phyloP scores from a whole-genome alignment of 2,888 invertebrate species.

The Laothoe populi region DNA sequence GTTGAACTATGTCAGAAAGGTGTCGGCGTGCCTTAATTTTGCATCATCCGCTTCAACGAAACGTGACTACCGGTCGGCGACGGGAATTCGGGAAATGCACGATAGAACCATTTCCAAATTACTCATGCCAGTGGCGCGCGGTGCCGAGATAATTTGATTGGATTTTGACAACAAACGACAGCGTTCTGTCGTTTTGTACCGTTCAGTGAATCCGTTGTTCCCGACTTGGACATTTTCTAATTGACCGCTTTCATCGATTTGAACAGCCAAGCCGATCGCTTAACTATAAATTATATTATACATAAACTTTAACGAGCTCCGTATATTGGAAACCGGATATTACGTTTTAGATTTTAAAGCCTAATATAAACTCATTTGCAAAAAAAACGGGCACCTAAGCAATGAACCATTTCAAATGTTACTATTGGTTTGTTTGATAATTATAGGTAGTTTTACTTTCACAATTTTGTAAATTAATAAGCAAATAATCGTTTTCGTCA shows the following conservation, averaged over 20 bases:
- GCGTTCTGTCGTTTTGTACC: conserved; percentile 31
- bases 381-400: too few relatives aligned
- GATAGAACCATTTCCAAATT: conserved; percentile 31
- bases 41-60: conserved; percentile 17
- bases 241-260: conserved; percentile 35
- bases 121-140: conserved; percentile 29
- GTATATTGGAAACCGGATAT: too few relatives aligned
- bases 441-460: too few relatives aligned
- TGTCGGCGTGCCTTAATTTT: conserved; percentile 8
- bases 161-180: conserved; percentile 39
- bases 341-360: too few relatives aligned
- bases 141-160: conserved; percentile 41
- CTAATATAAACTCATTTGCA: too few relatives aligned
- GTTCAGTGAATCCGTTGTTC: conserved; percentile 36
- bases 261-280: conserved; percentile 29
- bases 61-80: conserved; percentile 20
- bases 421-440: too few relatives aligned
- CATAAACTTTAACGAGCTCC: too few relatives aligned
- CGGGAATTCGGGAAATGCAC: conserved; percentile 21
- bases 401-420: too few relatives aligned
- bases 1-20: neutral
- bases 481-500: too few relatives aligned
- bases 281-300: neutral
- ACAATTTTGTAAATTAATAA: too few relatives aligned
- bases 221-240: conserved; percentile 36